Base-by-base conservation (phyloP, 2,888 invertebrate species). In the Cremastobaeus sp. region DNA sequence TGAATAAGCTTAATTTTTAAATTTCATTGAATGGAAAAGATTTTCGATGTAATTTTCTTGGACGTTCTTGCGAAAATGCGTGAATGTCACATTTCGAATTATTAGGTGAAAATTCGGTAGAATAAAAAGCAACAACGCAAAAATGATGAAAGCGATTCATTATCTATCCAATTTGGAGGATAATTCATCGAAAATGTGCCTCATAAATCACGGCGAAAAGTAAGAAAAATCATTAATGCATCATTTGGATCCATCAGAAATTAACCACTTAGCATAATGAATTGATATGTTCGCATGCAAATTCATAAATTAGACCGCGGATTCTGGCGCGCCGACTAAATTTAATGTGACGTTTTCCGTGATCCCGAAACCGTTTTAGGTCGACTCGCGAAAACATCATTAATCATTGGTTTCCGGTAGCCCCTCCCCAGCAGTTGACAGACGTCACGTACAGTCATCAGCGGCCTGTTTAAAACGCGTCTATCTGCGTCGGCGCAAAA, bases 401-500 rank as follows among this genome's bases (percentile, higher is more conserved):
- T 69, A 69, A 74, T 74, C 74, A 69, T 69, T 55, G 69, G 55
- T 65, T 74, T 69, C 74, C 69, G 57, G 64, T 21, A 43, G 37
- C 14, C 69, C 64, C 50, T 52, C 50, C 62, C 54, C 43, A 17
- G 59, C 39, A 55, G 70, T 54, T 66, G 73, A 70, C 76, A 74
- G 71, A 70, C 60, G 76, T 68, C 74, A 55, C 59, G 48, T 60
- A 55, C 64, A 65, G 55, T 71, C 73, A 74, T 74, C 73, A 59
- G 47, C 60, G 55, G 60, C 55, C 60, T 39, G 48, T 70, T 73
- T 65, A 54, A 72, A 72, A 47, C 50, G 39, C 57, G 54, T 62
- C 59, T 30, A 52, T 52, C 52, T 32, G 14, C 9, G 37, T 21
- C 37, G 21, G 1, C 30, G 47, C 62, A 64, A 74, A 69, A 74